Evolutionary conservation across 1,140 invertebrate species (phyloP).

Genomic region (Trachymyrmex septentrionalis): DNA sequence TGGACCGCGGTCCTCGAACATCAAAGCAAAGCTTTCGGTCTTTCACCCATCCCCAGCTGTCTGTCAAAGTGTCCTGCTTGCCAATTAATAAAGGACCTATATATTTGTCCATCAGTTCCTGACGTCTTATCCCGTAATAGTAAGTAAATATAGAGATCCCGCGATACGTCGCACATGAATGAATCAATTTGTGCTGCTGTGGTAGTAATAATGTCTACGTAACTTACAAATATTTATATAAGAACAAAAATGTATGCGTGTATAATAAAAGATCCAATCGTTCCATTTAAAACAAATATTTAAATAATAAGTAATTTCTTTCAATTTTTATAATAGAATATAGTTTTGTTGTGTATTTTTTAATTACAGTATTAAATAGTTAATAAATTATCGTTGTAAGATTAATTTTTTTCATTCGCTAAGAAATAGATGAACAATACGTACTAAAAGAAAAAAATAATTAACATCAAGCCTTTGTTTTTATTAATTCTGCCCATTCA

Average conservation of each 20-base stretch:
- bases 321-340: background rate
- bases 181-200: constrained; percentile 26
- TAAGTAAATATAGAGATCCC: constrained; percentile 79
- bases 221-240: background rate
- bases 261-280: background rate
- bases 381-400: background rate
- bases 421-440: background rate
- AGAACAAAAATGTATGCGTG: background rate
- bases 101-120: constrained; percentile 77
- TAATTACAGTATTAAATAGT: background rate
- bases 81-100: constrained; percentile 83
- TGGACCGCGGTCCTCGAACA: constrained; percentile 80
- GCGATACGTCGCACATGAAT: background rate
- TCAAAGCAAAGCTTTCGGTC: constrained; percentile 78
- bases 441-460: background rate
- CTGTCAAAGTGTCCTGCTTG: constrained; percentile 80
- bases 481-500: background rate
- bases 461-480: too few relatives aligned
- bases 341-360: background rate
- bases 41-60: constrained; percentile 66
- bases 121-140: constrained; percentile 82
- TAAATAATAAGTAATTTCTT: background rate
- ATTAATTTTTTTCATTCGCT: background rate
- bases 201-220: background rate
- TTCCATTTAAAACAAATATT: background rate